Base-by-base conservation (phyloP, 2,888 invertebrate genomes). In the Athalia rosae region DNA sequence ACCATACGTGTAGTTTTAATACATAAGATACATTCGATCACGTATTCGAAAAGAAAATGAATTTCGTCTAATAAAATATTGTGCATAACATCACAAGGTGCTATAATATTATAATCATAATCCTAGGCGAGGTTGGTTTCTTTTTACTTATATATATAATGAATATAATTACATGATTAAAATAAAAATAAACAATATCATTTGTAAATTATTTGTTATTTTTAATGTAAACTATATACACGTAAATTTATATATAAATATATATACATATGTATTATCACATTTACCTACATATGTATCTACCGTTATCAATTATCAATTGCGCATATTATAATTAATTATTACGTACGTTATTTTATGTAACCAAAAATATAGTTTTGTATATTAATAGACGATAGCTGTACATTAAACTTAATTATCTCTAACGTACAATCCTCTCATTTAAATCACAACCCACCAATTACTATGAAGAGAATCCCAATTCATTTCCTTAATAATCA, bases 351-450 rank as follows among this genome's bases (percentile, higher is more conserved):
- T 81, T 83, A 85, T 84, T 86, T 85, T 81, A 86, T 88, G 87
- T 88, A 88, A 89, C 88, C 85, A 88, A 88, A 86, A 87, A 86
- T 85, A 87, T 89, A 89, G 87, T 89, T 89, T 89, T 89, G 87
- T 89, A 89, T 88, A 89, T 87, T 88, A 85, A 85, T 88, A 88
- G 86, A 82, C 28, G 73, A 83, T 87, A 88, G 84, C 79, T 87
- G 87, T 88, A 88, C 78, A 88, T 87, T 88, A 88, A 89, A 88
- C 81, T 82, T 84, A 84, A 85, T 86, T 84, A 85, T 84, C 82
- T 84, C 82, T 83, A 85, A 80, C 80, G 74, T 63, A 74, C 41
- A 41, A 7, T 4, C 9, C 41, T 62, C 8, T 62, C 28, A 28
- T 28, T 28, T 28, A 28, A 28, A 28, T 28, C 28, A 28, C 28